phyloP scores from a whole-genome alignment of 2,797 vertebrate genomes.

The Gadopsis bispinosus region DNA sequence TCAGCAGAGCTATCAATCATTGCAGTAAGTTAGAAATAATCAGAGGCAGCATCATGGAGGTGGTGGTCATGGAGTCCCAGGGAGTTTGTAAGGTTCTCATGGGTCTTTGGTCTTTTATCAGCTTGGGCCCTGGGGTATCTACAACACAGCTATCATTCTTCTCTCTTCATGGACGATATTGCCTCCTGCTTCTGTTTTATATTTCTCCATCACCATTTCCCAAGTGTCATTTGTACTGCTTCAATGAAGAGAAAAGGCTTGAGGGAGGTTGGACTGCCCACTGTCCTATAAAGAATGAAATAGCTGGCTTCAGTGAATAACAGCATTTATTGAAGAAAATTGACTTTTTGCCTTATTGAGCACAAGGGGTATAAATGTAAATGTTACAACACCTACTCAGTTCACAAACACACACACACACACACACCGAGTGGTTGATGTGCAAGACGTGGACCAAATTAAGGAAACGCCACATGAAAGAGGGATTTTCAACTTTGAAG shows the following conservation, averaged over 20 bases:
- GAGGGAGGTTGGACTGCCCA: constrained; percentile 52
- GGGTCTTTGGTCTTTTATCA: constrained; percentile 53
- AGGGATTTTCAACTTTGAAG: constrained; percentile 43
- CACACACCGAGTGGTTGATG: background rate
- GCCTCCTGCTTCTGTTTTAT: constrained; percentile 61
- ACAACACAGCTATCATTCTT: constrained; percentile 42
- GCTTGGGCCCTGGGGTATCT: constrained; percentile 32
- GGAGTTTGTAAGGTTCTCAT: constrained; percentile 43
- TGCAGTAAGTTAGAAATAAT: constrained; percentile 23
- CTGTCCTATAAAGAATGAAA: constrained; percentile 59
- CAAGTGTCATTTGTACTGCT: constrained; percentile 55
- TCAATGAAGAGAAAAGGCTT: constrained; percentile 57
- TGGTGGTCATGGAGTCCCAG: constrained; percentile 37
- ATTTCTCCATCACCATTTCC: constrained; percentile 59
- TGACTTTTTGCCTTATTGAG: constrained; percentile 63
- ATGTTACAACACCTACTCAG: constrained; percentile 19
- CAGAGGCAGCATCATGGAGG: constrained; percentile 7
- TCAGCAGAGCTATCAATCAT: constrained; percentile 25
- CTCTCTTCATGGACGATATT: constrained; percentile 47
- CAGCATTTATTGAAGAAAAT: constrained; percentile 54
- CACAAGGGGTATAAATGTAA: constrained; percentile 48
- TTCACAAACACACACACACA: background rate
- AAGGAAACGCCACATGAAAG: constrained; percentile 34
- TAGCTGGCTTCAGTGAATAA: constrained; percentile 45
- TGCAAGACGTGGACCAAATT: constrained; percentile 30